Evolutionary conservation across 2,888 invertebrate genomes (phyloP).

Genomic region (Clistopyga incitator): DNA sequence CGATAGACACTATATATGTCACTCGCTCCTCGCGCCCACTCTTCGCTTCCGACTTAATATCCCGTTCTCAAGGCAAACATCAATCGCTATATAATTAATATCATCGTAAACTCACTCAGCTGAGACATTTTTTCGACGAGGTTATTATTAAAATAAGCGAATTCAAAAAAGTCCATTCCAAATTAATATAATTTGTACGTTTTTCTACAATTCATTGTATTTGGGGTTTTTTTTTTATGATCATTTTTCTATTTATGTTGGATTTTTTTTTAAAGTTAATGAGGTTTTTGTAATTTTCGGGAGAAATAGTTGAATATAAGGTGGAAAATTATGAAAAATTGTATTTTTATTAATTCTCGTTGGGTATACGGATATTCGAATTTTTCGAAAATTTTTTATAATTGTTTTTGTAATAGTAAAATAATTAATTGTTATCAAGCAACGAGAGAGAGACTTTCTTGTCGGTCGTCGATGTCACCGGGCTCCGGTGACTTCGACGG

Average conservation of each 20-base stretch:
- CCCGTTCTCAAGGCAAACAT: conserved; percentile 33
- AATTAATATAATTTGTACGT: too few relatives aligned
- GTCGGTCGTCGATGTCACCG: conserved; percentile 55
- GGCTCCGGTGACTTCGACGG: conserved; percentile 38
- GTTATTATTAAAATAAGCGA: background rate
- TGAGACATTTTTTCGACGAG: background rate
- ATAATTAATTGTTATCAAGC: background rate
- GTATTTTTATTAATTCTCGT: too few relatives aligned
- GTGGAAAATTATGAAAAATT: too few relatives aligned
- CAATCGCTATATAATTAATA: background rate
- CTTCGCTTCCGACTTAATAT: conserved; percentile 42
- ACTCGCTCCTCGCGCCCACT: conserved; percentile 1
- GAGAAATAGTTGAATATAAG: too few relatives aligned
- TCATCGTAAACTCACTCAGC: background rate
- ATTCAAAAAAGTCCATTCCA: too few relatives aligned
- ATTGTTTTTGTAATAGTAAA: background rate
- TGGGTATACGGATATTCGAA: background rate
- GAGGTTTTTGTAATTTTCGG: too few relatives aligned
- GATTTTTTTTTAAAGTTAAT: too few relatives aligned
- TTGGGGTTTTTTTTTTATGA: too few relatives aligned
- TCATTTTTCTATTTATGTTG: too few relatives aligned
- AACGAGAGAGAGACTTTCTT: conserved; percentile 48
- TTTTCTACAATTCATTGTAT: too few relatives aligned
- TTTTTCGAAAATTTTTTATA: background rate
- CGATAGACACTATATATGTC: background rate